A percentile compares a stretch with the other conserved stretches of the same genome.
Conservation (phyloP, 2,113 vertebrate species). For the Scartelaos histophorus region DNA sequence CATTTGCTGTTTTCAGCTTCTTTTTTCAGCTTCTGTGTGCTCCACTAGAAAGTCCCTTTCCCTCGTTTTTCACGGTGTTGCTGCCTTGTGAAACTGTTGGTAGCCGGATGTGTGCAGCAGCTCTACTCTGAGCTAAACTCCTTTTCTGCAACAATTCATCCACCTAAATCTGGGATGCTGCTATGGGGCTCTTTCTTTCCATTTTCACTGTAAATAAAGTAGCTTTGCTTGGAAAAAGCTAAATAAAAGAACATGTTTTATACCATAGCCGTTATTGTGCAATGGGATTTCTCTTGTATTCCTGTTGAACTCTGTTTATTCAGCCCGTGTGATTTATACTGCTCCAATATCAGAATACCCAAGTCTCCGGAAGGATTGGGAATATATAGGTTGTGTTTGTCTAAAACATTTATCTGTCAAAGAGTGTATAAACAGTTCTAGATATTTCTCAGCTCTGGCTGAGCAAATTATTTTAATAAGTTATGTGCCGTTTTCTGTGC, state of each 20-base stretch:
- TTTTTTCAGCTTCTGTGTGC: no score
- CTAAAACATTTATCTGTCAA: constrained; percentile 15
- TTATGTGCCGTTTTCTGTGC: not conserved
- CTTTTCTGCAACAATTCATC: not conserved
- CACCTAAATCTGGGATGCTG: not conserved
- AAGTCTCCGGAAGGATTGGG: not conserved
- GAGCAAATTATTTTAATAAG: constrained; percentile 22
- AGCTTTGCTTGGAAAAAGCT: not conserved
- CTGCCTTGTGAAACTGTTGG: not conserved
- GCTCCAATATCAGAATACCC: constrained; percentile 4
- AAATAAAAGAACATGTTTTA: not conserved
- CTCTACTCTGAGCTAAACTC: not conserved
- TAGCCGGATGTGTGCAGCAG: not conserved
- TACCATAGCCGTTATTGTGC: not conserved
- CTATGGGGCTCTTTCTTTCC: not conserved
- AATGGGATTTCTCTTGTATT: not conserved
- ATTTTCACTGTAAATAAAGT: not conserved
- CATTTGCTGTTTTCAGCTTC: not conserved
- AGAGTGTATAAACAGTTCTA: constrained; percentile 13
- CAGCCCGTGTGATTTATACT: constrained; percentile 1
- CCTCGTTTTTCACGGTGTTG: not conserved
- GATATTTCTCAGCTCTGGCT: not conserved
- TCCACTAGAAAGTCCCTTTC: not conserved
- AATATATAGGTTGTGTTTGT: constrained; percentile 7
- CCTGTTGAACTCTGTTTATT: constrained; percentile 15